These are phyloP conservation scores for Calliopum simillimum DNA, from an alignment of 2,888 invertebrate species.

Conservation along the genomic window DNA sequence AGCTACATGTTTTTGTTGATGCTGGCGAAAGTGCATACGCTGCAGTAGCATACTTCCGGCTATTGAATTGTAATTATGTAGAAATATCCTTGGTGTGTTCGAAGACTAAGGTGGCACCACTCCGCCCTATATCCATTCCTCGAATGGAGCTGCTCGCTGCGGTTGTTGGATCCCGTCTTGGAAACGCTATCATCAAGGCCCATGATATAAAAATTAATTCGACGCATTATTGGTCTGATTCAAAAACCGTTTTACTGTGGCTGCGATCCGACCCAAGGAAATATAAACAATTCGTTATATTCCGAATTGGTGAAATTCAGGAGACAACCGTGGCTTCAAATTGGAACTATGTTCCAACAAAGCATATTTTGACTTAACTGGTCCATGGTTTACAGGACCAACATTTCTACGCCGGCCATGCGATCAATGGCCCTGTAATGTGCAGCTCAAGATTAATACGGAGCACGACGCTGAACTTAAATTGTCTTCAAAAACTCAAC, in stretches of 20 bases:
- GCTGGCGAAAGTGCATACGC: slow-evolving; percentile 46
- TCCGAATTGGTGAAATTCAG: slow-evolving; percentile 43
- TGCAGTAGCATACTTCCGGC: slow-evolving; percentile 46
- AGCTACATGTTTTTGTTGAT: slow-evolving; percentile 39
- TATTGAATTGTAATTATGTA: slow-evolving; percentile 12
- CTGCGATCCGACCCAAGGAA: slow-evolving; percentile 45
- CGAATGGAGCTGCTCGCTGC: slow-evolving; percentile 49
- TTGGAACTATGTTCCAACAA: no score
- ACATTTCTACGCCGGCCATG: no score
- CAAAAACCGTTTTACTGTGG: slow-evolving; percentile 49
- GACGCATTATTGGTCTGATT: slow-evolving; percentile 49
- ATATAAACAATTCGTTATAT: slow-evolving; percentile 44
- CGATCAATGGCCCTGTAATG: no score
- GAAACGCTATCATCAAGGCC: slow-evolving; percentile 33
- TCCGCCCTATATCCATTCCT: slow-evolving; percentile 46
- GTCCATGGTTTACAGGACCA: no score
- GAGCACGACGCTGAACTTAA: no score
- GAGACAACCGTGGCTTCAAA: slow-evolving; percentile 33
- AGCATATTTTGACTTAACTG: no score
- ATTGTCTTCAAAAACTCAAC: no score
- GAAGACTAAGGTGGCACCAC: slow-evolving; percentile 48
- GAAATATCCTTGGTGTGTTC: slow-evolving; percentile 42
- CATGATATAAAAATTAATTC: slow-evolving; percentile 39
- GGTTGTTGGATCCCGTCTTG: slow-evolving; percentile 44
- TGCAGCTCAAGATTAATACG: no score